Percentiles rank a stretch among this genome's conserved stretches.
Evolutionary conservation across 2,797 vertebrate genomes (phyloP).

Genomic region (Amazona finschi): DNA sequence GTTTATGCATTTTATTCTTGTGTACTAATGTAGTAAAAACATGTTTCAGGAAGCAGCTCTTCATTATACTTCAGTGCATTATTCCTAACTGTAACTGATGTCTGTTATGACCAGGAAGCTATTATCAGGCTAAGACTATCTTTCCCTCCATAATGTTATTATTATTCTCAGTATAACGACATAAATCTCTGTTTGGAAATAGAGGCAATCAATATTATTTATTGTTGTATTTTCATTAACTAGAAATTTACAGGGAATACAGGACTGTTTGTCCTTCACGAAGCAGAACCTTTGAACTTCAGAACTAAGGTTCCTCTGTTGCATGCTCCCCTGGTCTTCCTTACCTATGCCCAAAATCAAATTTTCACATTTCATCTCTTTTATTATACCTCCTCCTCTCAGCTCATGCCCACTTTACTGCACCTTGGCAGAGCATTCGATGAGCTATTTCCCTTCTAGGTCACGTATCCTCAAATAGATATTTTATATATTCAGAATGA

Average conservation of each 20-base stretch:
- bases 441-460: neutral
- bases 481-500: neutral
- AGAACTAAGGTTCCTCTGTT: neutral
- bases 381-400: neutral
- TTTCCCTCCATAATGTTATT: neutral
- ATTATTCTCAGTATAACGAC: slow-evolving; percentile 15
- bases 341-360: neutral
- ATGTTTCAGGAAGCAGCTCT: slow-evolving; percentile 18
- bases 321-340: neutral
- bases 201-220: slow-evolving; percentile 19
- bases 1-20: slow-evolving; percentile 23
- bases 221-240: slow-evolving; percentile 3
- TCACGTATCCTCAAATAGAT: neutral
- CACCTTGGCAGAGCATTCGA: neutral
- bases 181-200: slow-evolving; percentile 8
- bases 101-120: neutral
- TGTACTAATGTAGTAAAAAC: slow-evolving; percentile 15
- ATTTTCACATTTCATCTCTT: neutral
- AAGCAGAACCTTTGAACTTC: neutral
- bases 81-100: slow-evolving; percentile 5
- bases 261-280: neutral
- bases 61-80: neutral
- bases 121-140: neutral
- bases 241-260: neutral
- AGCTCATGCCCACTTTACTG: neutral